Evolutionary conservation across 2,888 invertebrate genomes (phyloP), one percentile per base, ranked within the genome.

Genomic region (Celastrina argiolus): DNA sequence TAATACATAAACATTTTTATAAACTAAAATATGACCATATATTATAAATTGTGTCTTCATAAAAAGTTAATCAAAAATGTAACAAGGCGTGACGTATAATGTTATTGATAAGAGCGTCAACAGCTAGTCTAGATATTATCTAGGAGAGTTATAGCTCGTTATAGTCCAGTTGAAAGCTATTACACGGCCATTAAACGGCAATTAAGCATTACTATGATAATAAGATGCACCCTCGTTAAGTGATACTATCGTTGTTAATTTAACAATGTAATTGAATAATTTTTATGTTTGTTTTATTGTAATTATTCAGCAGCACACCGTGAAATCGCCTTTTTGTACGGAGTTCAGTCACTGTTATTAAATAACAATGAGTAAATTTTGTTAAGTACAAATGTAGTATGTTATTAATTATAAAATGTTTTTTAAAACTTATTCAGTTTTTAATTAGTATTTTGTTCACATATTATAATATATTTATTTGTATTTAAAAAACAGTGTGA

Each of bases 181-280:
- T 88, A 87, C 77, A 87, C 83, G 87, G 77, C 81, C 84, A 85
- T 87, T 87, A 87, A 79, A 75, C 78, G 77, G 74, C 75, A 75
- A 76, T 77, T 75, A 69, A 69, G 65, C 56, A 64, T 69, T 51
- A 67, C 64, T 63, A 68, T 69, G 77, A 71, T 87, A 88, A 88
- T 88, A 74, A 79, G 82, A 88, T 88, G 87, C 87, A 88, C 88
- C 88, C 88, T 82, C 75, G 75, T 73, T 81, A 81, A 82, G 81
- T 79, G 74, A 71, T 76, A 77, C 78, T 77, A 78, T 78, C 76
- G 68, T 69, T 71, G 61, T 61, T 61, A 61, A 61, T 61, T 61
- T 61, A 39, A 61, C 61, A 61, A 61, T 61, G 61, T 61, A 39
- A 61, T 36, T 61, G 39, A 36, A 34, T 61, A 61, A 39, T 28